Percentiles rank a stretch among this genome's conserved stretches.
Conservation (phyloP, 2,797 vertebrate genomes). For the Heteromormyrus szaboi region DNA sequence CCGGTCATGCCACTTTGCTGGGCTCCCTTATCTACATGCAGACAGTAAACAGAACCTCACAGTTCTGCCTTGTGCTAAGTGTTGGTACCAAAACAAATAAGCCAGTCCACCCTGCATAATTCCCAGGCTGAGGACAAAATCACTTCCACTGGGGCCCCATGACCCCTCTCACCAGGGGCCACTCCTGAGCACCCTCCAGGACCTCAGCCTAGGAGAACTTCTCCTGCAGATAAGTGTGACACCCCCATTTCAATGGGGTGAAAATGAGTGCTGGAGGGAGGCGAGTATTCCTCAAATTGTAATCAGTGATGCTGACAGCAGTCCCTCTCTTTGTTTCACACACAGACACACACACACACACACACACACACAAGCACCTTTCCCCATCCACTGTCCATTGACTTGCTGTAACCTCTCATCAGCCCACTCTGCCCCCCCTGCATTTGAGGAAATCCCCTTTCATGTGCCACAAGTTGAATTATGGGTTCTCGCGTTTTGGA, state of each 20-base stretch:
- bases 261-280: not conserved
- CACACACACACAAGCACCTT: not conserved
- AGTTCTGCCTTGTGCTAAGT: slow-evolving; percentile 23
- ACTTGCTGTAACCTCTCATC: slow-evolving; percentile 27
- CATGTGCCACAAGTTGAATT: slow-evolving; percentile 17
- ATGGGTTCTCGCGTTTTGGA: slow-evolving; percentile 20
- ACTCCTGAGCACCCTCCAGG: not conserved
- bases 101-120: not conserved
- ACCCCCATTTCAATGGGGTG: not conserved
- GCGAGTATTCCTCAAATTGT: not conserved
- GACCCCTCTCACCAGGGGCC: not conserved
- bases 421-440: slow-evolving; percentile 9
- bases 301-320: not conserved
- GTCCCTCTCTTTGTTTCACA: not conserved
- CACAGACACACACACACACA: not conserved
- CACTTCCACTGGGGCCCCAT: not conserved
- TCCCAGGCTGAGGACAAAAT: not conserved
- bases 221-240: not conserved
- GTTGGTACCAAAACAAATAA: slow-evolving; percentile 21
- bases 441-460: slow-evolving; percentile 22
- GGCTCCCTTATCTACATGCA: slow-evolving; percentile 26
- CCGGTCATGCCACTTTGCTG: slow-evolving; percentile 17
- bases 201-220: not conserved
- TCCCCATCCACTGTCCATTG: not conserved
- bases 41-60: slow-evolving; percentile 29